Base-by-base conservation (phyloP, 2,113 vertebrate species). In the Xenopus borealis region DNA sequence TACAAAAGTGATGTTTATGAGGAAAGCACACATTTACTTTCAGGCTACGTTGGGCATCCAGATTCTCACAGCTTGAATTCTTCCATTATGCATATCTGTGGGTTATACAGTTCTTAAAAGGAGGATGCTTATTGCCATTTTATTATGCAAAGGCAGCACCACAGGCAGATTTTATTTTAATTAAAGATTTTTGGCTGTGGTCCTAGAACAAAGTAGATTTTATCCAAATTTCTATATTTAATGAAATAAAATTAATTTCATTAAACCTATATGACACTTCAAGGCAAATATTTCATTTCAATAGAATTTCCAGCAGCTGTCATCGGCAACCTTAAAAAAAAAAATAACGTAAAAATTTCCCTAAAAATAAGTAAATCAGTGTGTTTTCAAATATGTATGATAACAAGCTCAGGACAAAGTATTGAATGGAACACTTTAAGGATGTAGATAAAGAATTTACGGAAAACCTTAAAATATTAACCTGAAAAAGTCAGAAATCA, bases 41-140 rank as follows among this genome's bases (percentile, higher is more conserved):
- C 72, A 68, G 80, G 62, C 64, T 83, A 88, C 85, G 85, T 80
- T 86, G 77, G 72, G 81, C 84, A 82, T 84, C 80, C 78, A 69
- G 12, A 69, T 65, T 86, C 80, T 85, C 84, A 88, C 67, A 85
- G 67, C 17, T 71, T 81, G 11, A 11, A 69, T 74, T 83, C 68
- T 80, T 83, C 79, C 27, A 78, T 0, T 47, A 12, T 66, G 55
- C 17, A 79, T 30, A 75, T 78, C 16, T 80, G 68, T 64, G 83
- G 64, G 78, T 73, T 80, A 83, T 3, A 78, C 7, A 53, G 65
- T 10, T 67, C 71, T 72, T 74, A 50, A 72, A 66, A 12, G 14
- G 30, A 10, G 70, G 33, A 74, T 64, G 9, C 7, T 76, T 80
- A 82, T 79, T 47, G 23, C 62, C 77, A 62, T 45, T 71, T 69